Evolutionary conservation across 2,113 vertebrate genomes (phyloP).

Genomic region (Garra rufa): DNA sequence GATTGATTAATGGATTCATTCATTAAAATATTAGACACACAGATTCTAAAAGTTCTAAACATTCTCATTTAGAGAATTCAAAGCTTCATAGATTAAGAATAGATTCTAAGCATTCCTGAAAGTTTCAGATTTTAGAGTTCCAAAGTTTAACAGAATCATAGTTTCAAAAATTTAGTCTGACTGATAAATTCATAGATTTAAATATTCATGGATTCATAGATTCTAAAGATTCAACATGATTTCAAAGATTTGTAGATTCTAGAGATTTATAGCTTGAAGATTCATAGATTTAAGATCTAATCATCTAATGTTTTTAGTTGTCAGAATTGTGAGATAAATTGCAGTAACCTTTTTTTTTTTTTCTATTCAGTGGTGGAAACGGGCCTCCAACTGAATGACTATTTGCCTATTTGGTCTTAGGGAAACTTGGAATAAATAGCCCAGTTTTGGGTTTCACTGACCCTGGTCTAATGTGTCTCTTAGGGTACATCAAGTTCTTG

Average conservation of each 20-base stretch:
- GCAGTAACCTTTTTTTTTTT: too few relatives aligned
- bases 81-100: too few relatives aligned
- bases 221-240: not conserved
- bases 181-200: not conserved
- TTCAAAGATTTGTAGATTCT: not conserved
- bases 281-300: not conserved
- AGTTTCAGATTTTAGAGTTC: not conserved
- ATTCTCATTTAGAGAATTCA: too few relatives aligned
- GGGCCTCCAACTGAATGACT: not conserved
- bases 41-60: too few relatives aligned
- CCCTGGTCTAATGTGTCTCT: not conserved
- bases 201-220: not conserved
- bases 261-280: not conserved
- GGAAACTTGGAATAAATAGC: not conserved
- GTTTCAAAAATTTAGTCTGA: too few relatives aligned
- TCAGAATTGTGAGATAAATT: too few relatives aligned
- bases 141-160: too few relatives aligned
- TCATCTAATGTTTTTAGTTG: too few relatives aligned
- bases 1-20: too few relatives aligned
- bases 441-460: not conserved
- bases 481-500: not conserved
- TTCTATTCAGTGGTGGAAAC: too few relatives aligned
- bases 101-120: too few relatives aligned
- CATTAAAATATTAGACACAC: too few relatives aligned
- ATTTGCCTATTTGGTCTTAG: not conserved